phyloP scores from a whole-genome alignment of 2,797 vertebrate species.

The Danio tinwini region DNA sequence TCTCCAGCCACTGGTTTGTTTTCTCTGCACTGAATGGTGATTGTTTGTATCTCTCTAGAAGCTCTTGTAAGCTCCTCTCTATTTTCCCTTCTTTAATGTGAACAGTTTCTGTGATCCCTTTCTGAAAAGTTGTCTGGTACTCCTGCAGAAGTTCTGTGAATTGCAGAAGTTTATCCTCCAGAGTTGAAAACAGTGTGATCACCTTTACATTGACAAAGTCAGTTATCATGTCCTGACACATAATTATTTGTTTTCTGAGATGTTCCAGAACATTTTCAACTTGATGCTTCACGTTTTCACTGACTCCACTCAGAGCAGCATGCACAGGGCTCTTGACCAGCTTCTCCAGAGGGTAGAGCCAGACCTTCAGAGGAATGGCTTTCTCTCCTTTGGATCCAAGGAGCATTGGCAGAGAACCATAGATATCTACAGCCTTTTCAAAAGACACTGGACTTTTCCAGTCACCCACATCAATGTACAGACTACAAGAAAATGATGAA shows the following conservation, averaged over 20 bases:
- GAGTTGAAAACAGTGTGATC: neutral
- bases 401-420: conserved; percentile 10
- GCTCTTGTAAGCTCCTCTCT: conserved; percentile 6
- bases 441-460: conserved; percentile 40
- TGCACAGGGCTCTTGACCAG: conserved; percentile 17
- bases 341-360: conserved; percentile 60
- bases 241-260: neutral
- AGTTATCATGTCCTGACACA: conserved; percentile 37
- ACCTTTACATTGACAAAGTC: neutral
- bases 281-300: neutral
- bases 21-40: too few species aligned
- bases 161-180: too few species aligned
- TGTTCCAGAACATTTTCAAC: conserved; percentile 22
- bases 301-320: conserved; percentile 40
- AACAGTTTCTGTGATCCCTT: conserved; percentile 4
- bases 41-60: neutral
- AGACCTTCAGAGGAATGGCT: conserved; percentile 53
- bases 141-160: too few species aligned
- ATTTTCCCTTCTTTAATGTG: conserved; percentile 12
- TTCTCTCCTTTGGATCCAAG: conserved; percentile 33
- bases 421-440: conserved; percentile 33
- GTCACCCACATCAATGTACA: conserved; percentile 43
- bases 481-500: too few species aligned
- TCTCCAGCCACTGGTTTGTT: too few species aligned
- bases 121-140: neutral